phyloP scores from a whole-genome alignment of 1,140 invertebrate species.

The Anoplolepis gracilipes region DNA sequence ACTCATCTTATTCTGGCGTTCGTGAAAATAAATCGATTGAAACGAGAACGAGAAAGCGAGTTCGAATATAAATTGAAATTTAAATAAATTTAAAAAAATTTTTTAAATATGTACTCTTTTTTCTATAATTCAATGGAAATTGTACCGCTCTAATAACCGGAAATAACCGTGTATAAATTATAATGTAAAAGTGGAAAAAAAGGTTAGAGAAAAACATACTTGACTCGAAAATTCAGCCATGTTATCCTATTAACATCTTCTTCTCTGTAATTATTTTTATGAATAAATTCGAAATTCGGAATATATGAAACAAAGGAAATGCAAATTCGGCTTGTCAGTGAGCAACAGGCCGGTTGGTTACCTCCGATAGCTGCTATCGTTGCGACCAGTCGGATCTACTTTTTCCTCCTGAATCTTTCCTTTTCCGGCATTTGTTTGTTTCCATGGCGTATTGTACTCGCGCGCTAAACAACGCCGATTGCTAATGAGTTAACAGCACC shows the following conservation, averaged over 20 bases:
- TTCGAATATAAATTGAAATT: neutral
- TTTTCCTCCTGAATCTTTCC: constrained; percentile 63
- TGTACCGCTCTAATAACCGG: neutral
- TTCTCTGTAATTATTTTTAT: constrained; percentile 61
- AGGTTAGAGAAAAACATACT: neutral
- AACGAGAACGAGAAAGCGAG: neutral
- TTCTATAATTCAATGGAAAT: neutral
- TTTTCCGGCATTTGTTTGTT: constrained; percentile 69
- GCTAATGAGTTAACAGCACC: neutral
- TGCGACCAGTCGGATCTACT: constrained; percentile 68
- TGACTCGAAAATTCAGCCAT: neutral
- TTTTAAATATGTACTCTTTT: neutral
- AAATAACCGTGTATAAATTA: neutral
- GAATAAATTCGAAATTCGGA: constrained; percentile 58
- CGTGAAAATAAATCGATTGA: neutral
- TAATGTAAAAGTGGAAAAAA: constrained; percentile 1
- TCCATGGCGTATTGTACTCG: constrained; percentile 34
- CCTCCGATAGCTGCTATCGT: constrained; percentile 80
- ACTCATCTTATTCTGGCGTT: neutral
- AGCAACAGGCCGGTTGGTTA: constrained; percentile 76
- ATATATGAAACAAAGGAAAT: constrained; percentile 50
- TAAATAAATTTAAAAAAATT: neutral
- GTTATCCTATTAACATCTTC: neutral
- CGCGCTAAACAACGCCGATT: constrained; percentile 52
- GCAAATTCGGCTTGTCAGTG: constrained; percentile 72